Evolutionary conservation across 2,113 vertebrate species (phyloP).

Genomic region (Perca fluviatilis): DNA sequence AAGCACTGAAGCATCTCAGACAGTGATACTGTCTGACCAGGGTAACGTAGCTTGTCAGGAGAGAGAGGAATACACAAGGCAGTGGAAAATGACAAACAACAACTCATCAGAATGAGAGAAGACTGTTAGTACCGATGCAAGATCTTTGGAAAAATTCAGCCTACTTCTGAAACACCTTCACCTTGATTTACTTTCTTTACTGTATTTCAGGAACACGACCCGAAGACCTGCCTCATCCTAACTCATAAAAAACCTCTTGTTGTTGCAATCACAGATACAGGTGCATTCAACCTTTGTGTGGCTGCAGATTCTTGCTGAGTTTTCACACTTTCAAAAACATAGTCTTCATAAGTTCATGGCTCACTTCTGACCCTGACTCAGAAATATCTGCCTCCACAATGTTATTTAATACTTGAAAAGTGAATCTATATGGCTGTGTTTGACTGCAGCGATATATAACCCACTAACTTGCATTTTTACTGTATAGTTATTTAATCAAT

Average conservation of each 20-base stretch:
- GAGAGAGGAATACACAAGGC: slow-evolving; percentile 35
- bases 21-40: slow-evolving; percentile 41
- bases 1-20: slow-evolving; percentile 33
- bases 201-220: slow-evolving; percentile 44
- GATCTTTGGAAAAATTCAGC: slow-evolving; percentile 56
- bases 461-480: not conserved
- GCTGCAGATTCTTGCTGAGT: slow-evolving; percentile 52
- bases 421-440: slow-evolving; percentile 22
- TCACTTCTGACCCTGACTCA: slow-evolving; percentile 10
- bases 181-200: slow-evolving; percentile 26
- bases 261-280: slow-evolving; percentile 36
- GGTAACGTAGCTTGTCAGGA: slow-evolving; percentile 31
- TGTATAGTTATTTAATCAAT: slow-evolving; percentile 20
- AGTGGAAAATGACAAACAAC: slow-evolving; percentile 28
- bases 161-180: slow-evolving; percentile 21
- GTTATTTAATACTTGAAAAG: slow-evolving; percentile 32
- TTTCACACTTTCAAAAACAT: slow-evolving; percentile 51
- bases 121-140: slow-evolving; percentile 34
- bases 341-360: slow-evolving; percentile 35
- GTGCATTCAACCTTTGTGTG: slow-evolving; percentile 56
- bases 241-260: slow-evolving; percentile 37
- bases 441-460: slow-evolving; percentile 15
- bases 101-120: slow-evolving; percentile 27
- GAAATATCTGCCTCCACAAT: slow-evolving; percentile 21
- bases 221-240: slow-evolving; percentile 28